Percentiles rank a stretch among this genome's conserved stretches.
phyloP scores from a whole-genome alignment of 2,888 invertebrate species.

The Nomada flava region DNA sequence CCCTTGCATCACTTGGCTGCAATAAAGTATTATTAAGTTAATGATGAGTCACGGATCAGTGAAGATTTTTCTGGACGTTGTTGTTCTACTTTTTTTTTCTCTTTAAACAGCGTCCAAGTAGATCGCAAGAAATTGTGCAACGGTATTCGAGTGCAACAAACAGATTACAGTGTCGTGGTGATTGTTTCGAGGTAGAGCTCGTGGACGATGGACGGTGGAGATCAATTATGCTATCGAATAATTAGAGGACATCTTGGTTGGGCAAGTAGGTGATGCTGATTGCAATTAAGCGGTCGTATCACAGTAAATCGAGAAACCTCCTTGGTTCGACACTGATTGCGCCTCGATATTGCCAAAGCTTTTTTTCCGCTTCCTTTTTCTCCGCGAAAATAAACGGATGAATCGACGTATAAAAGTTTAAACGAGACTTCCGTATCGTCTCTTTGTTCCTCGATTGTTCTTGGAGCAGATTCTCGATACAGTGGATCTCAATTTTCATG shows the following conservation, averaged over 20 bases:
- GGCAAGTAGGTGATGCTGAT: slow-evolving; percentile 64
- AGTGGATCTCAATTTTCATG: neutral
- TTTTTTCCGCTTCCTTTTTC: neutral
- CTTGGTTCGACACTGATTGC: slow-evolving; percentile 62
- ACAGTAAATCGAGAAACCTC: slow-evolving; percentile 69
- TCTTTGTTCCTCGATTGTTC: neutral
- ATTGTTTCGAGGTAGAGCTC: slow-evolving; percentile 14
- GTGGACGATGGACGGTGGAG: neutral
- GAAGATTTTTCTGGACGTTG: neutral
- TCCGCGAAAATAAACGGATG: neutral
- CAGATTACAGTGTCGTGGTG: slow-evolving; percentile 32
- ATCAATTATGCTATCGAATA: slow-evolving; percentile 58
- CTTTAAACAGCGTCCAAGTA: neutral
- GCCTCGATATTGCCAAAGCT: slow-evolving; percentile 4
- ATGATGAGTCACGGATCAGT: neutral
- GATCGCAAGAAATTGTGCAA: neutral
- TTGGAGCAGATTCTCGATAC: neutral
- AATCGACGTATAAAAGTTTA: slow-evolving; percentile 9
- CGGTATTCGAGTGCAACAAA: neutral
- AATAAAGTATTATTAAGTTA: slow-evolving; percentile 5
- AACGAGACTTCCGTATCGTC: slow-evolving; percentile 6
- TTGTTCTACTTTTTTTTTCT: neutral
- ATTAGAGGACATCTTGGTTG: slow-evolving; percentile 68
- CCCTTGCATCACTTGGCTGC: neutral
- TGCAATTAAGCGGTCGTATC: slow-evolving; percentile 72